Conservation (phyloP, 2,113 vertebrate genomes). For the Chamaea fasciata region DNA sequence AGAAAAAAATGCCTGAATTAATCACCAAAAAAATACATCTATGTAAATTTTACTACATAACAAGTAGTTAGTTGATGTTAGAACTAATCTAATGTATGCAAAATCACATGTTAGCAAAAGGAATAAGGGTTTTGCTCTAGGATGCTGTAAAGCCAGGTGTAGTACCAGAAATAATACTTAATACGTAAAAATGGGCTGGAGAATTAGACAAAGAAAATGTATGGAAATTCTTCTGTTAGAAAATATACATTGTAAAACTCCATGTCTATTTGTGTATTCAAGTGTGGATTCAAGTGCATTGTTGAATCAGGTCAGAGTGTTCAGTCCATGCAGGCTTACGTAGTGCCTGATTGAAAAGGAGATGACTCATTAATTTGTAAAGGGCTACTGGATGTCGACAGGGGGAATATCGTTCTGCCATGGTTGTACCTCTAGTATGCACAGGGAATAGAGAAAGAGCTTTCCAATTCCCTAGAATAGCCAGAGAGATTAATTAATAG, state of each 20-base stretch:
- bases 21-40: neutral
- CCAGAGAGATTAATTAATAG: neutral
- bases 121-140: neutral
- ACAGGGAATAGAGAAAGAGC: neutral
- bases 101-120: neutral
- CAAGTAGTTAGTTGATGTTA: neutral
- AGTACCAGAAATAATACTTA: neutral
- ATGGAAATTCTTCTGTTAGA: neutral
- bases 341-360: neutral
- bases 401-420: neutral
- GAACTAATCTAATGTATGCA: neutral
- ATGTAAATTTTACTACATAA: neutral
- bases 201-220: neutral
- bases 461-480: neutral
- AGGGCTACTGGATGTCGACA: neutral
- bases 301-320: neutral
- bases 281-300: neutral
- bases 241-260: neutral
- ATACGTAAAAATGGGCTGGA: neutral
- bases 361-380: neutral
- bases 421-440: neutral
- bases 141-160: neutral
- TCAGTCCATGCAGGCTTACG: neutral
- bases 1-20: neutral
- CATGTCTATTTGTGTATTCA: neutral